Percentiles rank a stretch among this genome's conserved stretches.
Conservation (phyloP, 2,888 invertebrate genomes). For the Leptinotarsa juncta region DNA sequence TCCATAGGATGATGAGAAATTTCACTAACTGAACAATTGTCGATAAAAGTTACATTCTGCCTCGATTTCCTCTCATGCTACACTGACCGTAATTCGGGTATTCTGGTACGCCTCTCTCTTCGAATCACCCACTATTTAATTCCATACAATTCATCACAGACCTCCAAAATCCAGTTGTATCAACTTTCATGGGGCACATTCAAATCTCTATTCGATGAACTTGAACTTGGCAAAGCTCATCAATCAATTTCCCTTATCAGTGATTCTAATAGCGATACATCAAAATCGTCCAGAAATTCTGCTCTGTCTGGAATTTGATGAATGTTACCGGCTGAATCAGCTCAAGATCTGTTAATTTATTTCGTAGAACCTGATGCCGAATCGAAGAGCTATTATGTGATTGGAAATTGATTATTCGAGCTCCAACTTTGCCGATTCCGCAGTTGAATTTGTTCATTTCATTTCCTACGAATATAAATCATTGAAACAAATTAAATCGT, state of each 20-base stretch:
- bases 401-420: constrained; percentile 16
- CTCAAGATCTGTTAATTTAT: constrained; percentile 24
- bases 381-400: neutral
- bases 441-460: constrained; percentile 13
- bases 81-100: no score
- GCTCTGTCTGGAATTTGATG: constrained; percentile 25
- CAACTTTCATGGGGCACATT: neutral
- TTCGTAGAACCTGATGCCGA: constrained; percentile 12
- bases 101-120: no score
- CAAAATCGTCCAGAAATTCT: constrained; percentile 18
- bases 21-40: no score
- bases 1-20: no score
- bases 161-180: neutral
- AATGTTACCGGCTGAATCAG: constrained; percentile 15
- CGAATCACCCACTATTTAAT: neutral
- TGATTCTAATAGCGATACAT: constrained; percentile 14
- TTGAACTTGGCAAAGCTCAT: constrained; percentile 16
- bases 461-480: constrained; percentile 5
- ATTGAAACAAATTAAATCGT: constrained; percentile 1
- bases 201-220: neutral
- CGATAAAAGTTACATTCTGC: no score
- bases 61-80: no score
- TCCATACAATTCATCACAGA: constrained; percentile 2
- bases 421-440: neutral
- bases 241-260: constrained; percentile 9